Base-by-base conservation (phyloP, 2,888 invertebrate genomes). In the Sisyra terminalis region DNA sequence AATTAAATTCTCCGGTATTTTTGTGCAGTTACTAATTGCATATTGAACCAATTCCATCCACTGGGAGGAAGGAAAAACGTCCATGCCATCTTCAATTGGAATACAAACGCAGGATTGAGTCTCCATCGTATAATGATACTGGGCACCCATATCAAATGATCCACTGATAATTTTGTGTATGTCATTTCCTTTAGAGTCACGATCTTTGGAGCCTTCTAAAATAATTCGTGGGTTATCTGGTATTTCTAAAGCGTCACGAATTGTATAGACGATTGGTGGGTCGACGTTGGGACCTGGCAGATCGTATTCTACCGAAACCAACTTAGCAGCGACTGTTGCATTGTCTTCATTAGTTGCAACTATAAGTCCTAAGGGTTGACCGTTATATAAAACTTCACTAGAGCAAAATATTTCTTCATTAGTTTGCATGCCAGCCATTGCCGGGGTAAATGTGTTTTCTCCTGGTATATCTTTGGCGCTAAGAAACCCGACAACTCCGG, bases 111-210 rank as follows among this genome's bases (percentile, higher is more conserved):
- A 76, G 24, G 69, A 66, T 49, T 81, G 80, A 0, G 78, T 71
- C 57, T 86, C 86, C 82, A 86, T 81, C 1, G 76, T 73, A 50
- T 71, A 83, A 58, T 86, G 85, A 56, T 81, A 84, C 54, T 87
- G 86, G 1, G 69, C 57, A 0, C 71, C 74, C 11, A 70, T 60
- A 37, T 66, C 59, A 34, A 70, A 66, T 17, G 53, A 60, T 0
- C 80, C 82, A 45, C 68, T 71, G 6, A 77, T 58, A 1, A 69
- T 61, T 44, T 63, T 65, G 18, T 63, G 60, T 1, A 68, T 57
- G 47, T 72, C 55, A 0, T 48, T 56, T 5, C 57, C 61, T 58
- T 57, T 58, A 5, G 53, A 57, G 44, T 48, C 56, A 0, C 70
- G 59, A 32, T 58, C 53, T 3, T 64, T 45, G 7, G 53, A 50